Base-by-base conservation (phyloP, 1,140 invertebrate genomes). In the Matsumurasca onukii region DNA sequence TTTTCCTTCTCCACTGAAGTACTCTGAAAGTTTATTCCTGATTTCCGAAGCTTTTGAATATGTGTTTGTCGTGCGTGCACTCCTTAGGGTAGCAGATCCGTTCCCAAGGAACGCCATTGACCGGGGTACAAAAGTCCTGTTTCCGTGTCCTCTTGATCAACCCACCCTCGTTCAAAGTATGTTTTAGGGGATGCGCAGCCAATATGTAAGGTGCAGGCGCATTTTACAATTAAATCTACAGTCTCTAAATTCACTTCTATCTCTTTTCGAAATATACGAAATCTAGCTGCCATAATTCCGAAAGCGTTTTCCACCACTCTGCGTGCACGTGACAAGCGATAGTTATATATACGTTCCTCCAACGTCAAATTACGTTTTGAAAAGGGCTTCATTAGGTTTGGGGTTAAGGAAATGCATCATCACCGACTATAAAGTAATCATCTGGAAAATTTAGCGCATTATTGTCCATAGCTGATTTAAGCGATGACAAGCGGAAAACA, bases 261-360 rank as follows among this genome's bases (percentile, higher is more conserved):
- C 48, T 75, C 74, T 13, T 59, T 74, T 70, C 72, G 65, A 31
- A 82, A 80, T 48, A 82, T 76, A 73, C 79, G 71, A 73, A 80
- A 84, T 62, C 77, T 75, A n/a, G 76, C 73, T 5, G 77, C 69
- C 30, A 85, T 69, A 57, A 80, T 78, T 9, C 80, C 79, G 75
- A 82, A 82, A 5, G 76, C 75, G 71, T 81, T 81, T 70, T 82
- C 80, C 5, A 80, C 72, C n/a, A 77, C 74, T 49, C 76, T 57
- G 48, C 74, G 63, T n/a, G 75, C 76, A 55, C 75, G 29, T 29
- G 67, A 69, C 52, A 74, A 67, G 49, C 74, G 62, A 71, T 79
- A 81, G 68, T 82, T 80, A 71, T 76, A 81, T 49, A 78, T 74
- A 63, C 72, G 71, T 69, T 79, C 67, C 25, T 72, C 27, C 24